Percentiles rank a stretch among this genome's conserved stretches.
Conservation (phyloP, 2,797 vertebrate species). For the Fistularia tabacaria region DNA sequence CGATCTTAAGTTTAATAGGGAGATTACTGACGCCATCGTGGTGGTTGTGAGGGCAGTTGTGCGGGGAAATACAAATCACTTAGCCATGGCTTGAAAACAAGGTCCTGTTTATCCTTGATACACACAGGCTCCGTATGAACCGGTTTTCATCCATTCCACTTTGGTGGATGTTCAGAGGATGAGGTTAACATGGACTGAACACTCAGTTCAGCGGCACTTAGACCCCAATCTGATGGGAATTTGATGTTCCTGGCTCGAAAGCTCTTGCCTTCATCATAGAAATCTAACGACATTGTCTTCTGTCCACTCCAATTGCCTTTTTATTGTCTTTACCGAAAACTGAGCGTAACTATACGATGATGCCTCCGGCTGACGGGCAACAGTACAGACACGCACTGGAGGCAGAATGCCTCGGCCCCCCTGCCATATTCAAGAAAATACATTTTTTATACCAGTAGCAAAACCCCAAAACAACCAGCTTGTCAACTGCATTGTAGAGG, state of each 20-base stretch:
- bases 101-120: not conserved
- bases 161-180: not conserved
- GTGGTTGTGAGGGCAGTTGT: not conserved
- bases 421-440: no score
- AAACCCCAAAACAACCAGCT: not conserved
- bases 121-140: conserved; percentile 5
- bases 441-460: no score
- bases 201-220: not conserved
- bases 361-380: not conserved
- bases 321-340: no score
- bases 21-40: no score
- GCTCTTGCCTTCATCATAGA: no score
- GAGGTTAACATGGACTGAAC: conserved; percentile 2
- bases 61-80: conserved; percentile 12
- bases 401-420: no score
- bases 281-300: no score
- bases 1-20: no score
- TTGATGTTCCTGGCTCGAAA: no score
- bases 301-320: not conserved
- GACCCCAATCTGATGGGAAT: no score
- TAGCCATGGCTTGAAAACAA: conserved; percentile 13
- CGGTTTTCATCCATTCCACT: not conserved
- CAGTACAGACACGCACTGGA: not conserved
- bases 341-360: not conserved
- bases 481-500: no score